phyloP scores from a whole-genome alignment of 2,797 vertebrate species.

The Ptychadena robeensis region DNA sequence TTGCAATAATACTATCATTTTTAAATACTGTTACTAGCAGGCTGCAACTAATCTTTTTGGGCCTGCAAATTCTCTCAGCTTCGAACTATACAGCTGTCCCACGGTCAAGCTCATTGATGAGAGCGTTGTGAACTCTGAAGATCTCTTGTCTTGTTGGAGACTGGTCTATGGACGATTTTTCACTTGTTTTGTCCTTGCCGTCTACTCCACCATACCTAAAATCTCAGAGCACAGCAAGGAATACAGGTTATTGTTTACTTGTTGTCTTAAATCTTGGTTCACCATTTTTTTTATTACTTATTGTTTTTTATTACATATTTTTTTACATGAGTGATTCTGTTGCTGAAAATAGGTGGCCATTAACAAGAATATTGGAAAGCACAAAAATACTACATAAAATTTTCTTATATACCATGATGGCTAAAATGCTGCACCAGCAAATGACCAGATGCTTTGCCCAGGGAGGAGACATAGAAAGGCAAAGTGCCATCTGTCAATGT shows the following conservation, averaged over 20 bases:
- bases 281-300: background rate
- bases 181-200: slow-evolving; percentile 81
- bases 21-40: background rate
- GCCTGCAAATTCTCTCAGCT: background rate
- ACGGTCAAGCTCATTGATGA: slow-evolving; percentile 79
- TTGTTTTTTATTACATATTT: background rate
- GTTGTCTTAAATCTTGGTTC: background rate
- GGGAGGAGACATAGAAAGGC: too few relatives aligned
- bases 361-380: too few relatives aligned
- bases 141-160: slow-evolving; percentile 78
- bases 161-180: slow-evolving; percentile 76
- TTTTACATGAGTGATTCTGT: background rate
- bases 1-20: background rate
- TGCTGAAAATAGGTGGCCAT: too few relatives aligned
- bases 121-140: slow-evolving; percentile 75
- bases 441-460: too few relatives aligned
- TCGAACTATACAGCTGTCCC: slow-evolving; percentile 82
- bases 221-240: slow-evolving; percentile 72
- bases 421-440: too few relatives aligned
- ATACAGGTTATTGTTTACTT: slow-evolving; percentile 68
- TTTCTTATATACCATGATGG: too few relatives aligned
- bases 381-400: too few relatives aligned
- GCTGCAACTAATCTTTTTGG: background rate
- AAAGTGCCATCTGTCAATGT: too few relatives aligned
- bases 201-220: slow-evolving; percentile 81